Percentiles rank a stretch among this genome's conserved stretches.
Evolutionary conservation across 2,797 vertebrate species (phyloP).

Genomic region (Bryconaethiops microstoma): DNA sequence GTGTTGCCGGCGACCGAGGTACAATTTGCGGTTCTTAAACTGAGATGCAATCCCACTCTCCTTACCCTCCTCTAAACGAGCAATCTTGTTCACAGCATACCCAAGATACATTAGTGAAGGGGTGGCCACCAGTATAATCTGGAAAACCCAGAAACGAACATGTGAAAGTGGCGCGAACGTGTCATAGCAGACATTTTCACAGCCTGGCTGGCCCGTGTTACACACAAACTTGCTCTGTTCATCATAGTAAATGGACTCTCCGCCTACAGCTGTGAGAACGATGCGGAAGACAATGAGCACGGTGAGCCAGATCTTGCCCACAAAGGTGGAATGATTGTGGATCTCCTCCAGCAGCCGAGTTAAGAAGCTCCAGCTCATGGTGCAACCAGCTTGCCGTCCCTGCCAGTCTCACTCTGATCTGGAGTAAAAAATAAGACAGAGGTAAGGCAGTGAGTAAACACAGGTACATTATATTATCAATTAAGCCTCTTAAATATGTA

Average conservation of each 20-base stretch:
- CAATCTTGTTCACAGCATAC: conserved; percentile 92
- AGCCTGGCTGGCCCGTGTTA: conserved; percentile 92
- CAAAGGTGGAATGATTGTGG: conserved; percentile 96
- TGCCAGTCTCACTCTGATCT: conserved; percentile 46
- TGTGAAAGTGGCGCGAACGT: conserved; percentile 93
- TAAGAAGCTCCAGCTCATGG: conserved; percentile 98
- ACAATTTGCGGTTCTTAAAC: conserved; percentile 64
- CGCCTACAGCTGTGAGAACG: conserved; percentile 91
- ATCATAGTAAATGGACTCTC: conserved; percentile 95
- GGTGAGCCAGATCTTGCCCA: conserved; percentile 96
- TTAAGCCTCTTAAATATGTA: not conserved
- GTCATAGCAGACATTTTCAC: conserved; percentile 94
- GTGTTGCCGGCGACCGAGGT: conserved; percentile 70
- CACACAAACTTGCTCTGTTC: conserved; percentile 96
- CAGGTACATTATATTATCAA: not conserved
- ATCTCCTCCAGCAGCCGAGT: conserved; percentile 95
- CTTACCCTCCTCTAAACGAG: conserved; percentile 75
- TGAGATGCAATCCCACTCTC: conserved; percentile 67
- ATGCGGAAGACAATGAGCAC: conserved; percentile 93
- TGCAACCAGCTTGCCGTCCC: conserved; percentile 63
- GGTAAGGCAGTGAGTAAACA: not conserved
- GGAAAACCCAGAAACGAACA: conserved; percentile 96
- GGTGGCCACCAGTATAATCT: conserved; percentile 90
- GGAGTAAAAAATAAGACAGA: conserved; percentile 34
- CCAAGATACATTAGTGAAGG: conserved; percentile 92